Conservation (phyloP, 2,888 invertebrate species). For the Rhopalosiphum nymphaeae region DNA sequence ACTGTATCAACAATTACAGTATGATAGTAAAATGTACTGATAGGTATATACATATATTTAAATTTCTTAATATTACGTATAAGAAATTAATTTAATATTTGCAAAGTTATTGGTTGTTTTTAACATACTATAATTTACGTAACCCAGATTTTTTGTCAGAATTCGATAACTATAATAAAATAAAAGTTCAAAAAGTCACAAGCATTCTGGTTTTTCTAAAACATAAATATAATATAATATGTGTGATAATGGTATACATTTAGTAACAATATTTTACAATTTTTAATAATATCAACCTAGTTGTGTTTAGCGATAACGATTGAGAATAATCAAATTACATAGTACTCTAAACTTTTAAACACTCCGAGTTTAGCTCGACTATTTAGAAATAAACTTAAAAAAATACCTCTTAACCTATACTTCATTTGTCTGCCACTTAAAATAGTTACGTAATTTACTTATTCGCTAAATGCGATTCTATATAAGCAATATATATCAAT, state of each 20-base stretch:
- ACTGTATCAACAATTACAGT: neutral
- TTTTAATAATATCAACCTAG: neutral
- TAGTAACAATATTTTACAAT: neutral
- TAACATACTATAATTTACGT: neutral
- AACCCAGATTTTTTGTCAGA: neutral
- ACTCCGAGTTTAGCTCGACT: neutral
- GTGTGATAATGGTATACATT: neutral
- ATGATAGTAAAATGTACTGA: neutral
- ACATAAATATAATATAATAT: neutral
- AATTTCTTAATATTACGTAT: neutral
- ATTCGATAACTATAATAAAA: neutral
- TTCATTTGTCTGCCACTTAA: neutral
- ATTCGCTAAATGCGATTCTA: neutral
- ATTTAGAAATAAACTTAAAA: neutral
- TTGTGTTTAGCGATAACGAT: neutral
- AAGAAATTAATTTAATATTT: neutral
- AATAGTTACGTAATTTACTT: neutral
- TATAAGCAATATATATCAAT: neutral
- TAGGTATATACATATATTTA: neutral
- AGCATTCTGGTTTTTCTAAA: neutral
- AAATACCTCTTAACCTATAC: neutral
- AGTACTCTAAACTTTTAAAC: neutral
- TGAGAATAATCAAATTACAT: neutral
- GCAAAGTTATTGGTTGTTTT: neutral
- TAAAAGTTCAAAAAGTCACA: neutral